phyloP scores from a whole-genome alignment of 2,113 vertebrate genomes.

The Calcarius ornatus region DNA sequence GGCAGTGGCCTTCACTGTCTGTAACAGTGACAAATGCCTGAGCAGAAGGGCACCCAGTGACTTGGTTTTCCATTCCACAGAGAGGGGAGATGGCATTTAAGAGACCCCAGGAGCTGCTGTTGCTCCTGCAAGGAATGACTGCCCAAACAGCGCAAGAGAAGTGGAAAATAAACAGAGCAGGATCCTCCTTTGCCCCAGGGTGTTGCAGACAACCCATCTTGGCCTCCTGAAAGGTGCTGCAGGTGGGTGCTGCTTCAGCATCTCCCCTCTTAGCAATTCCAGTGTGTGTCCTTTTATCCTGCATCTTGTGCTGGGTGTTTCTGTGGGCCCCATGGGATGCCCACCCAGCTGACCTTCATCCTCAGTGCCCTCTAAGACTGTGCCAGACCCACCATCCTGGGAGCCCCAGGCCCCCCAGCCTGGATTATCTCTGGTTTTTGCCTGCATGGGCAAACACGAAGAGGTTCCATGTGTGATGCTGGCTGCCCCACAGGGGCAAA shows the following conservation, averaged over 20 bases:
- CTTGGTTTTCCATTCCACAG: not conserved
- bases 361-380: not conserved
- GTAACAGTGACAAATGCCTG: not conserved
- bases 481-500: not conserved
- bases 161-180: not conserved
- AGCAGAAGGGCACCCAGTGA: not conserved
- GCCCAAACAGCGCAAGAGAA: fast-evolving
- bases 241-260: not conserved
- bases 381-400: not conserved
- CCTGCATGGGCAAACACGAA: not conserved
- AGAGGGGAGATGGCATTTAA: not conserved
- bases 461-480: not conserved
- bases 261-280: not conserved
- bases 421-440: not conserved
- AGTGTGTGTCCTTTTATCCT: not conserved
- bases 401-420: fast-evolving
- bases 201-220: not conserved
- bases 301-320: not conserved
- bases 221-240: not conserved
- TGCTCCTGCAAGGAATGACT: not conserved
- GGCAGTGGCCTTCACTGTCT: not conserved
- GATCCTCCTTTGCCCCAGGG: not conserved
- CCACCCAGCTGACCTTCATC: not conserved
- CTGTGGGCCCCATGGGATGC: not conserved
- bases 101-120: not conserved